A percentile compares a stretch with the other conserved stretches of the same genome.
Evolutionary conservation across 30 jellyfish, hydroid and myxozoan species (phyloP).

Genomic region (Rhopilema esculentum): DNA sequence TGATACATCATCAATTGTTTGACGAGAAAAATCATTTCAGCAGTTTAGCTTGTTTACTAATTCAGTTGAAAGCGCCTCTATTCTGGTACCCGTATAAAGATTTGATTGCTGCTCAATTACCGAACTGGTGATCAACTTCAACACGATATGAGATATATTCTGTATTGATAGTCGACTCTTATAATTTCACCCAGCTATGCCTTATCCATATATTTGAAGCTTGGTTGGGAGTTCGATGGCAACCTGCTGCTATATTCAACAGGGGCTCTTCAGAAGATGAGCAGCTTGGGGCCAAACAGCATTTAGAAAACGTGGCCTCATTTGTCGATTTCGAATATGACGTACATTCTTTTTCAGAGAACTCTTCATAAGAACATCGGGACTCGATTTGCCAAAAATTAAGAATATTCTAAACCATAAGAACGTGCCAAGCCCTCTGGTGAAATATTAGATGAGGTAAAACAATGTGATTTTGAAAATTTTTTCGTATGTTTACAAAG

Average conservation of each 20-base stretch:
- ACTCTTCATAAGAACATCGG: too few relatives aligned
- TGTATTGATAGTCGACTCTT: neutral
- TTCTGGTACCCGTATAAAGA: slow-evolving; percentile 40
- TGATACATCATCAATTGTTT: neutral
- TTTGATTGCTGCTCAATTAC: slow-evolving; percentile 15
- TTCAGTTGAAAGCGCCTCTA: neutral
- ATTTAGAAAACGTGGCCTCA: neutral
- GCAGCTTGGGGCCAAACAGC: neutral
- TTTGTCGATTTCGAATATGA: neutral
- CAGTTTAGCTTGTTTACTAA: slow-evolving; percentile 7
- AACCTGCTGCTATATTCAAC: neutral
- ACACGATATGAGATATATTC: neutral
- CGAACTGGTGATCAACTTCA: slow-evolving; percentile 18
- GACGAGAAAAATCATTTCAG: neutral
- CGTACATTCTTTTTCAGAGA: neutral
- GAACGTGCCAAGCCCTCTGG: too few relatives aligned
- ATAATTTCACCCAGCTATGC: neutral
- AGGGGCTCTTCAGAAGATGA: neutral
- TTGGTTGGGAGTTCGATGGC: neutral
- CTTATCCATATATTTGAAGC: neutral
- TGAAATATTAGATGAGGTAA: too few relatives aligned
- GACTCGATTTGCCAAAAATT: too few relatives aligned
- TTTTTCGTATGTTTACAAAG: too few relatives aligned
- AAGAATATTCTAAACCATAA: too few relatives aligned
- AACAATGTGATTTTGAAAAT: too few relatives aligned